Conservation (phyloP, 2,888 invertebrate species). For the Folsomia candida region DNA sequence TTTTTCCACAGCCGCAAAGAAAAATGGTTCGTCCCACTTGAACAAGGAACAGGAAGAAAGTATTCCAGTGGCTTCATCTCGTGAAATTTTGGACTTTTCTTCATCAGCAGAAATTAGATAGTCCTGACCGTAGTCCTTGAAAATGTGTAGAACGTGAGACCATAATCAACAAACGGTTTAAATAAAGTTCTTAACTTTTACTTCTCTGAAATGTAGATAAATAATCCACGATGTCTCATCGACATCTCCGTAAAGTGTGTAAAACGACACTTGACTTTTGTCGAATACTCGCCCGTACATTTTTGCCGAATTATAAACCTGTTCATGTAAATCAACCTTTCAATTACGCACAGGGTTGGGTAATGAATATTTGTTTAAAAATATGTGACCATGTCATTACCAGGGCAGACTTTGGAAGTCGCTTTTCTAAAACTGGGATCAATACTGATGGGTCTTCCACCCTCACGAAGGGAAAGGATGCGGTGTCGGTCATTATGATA, state of each 20-base stretch:
- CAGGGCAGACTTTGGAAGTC: neutral
- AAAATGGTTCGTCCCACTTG: conserved; percentile 12
- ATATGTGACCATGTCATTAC: neutral
- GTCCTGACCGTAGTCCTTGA: conserved; percentile 21
- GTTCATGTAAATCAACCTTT: too few relatives aligned
- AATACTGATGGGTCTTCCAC: neutral
- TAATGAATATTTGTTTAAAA: too few relatives aligned
- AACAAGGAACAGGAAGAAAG: conserved; percentile 2
- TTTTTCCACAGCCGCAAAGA: conserved; percentile 19
- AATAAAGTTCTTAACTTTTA: too few relatives aligned
- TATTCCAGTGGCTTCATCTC: conserved; percentile 12
- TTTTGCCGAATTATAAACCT: neutral
- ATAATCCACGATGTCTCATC: conserved; percentile 24
- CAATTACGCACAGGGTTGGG: too few relatives aligned
- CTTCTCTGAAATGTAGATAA: conserved; percentile 10
- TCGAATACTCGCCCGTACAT: neutral
- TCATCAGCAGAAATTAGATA: conserved; percentile 21
- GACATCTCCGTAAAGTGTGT: neutral
- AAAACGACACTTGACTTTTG: neutral
- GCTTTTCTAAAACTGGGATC: conserved; percentile 1
- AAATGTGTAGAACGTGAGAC: too few relatives aligned
- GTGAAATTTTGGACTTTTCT: conserved; percentile 12
- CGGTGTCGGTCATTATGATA: too few relatives aligned
- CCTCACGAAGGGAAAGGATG: neutral
- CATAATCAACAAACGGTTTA: too few relatives aligned